These are phyloP conservation scores for Gallinago media DNA, from an alignment of 2,113 vertebrate genomes.

Conservation along the genomic window DNA sequence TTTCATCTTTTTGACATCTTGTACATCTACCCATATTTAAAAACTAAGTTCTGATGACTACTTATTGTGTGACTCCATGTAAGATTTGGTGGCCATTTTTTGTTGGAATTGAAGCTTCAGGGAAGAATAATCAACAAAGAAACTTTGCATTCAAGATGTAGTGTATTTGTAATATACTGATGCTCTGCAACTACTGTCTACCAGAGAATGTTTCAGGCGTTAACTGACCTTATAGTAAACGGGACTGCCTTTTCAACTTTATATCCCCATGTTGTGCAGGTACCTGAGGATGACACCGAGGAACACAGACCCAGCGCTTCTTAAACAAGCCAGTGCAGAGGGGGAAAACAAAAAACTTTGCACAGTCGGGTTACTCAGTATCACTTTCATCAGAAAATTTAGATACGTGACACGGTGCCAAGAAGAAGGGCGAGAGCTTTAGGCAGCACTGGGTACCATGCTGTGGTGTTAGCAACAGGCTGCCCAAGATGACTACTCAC, in stretches of 20 bases:
- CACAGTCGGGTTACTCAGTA: not conserved
- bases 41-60: not conserved
- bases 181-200: too few relatives aligned
- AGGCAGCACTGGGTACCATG: accelerated
- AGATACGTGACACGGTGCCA: accelerated
- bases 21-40: not conserved
- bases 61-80: not conserved
- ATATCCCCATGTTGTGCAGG: not conserved
- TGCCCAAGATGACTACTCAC: not conserved
- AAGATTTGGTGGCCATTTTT: not conserved
- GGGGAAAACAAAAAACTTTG: not conserved
- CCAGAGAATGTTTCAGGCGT: not conserved
- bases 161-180: accelerated
- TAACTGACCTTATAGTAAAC: not conserved
- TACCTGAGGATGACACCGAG: too few relatives aligned
- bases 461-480: not conserved
- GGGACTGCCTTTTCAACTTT: not conserved
- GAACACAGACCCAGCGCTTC: not conserved
- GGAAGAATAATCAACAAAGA: not conserved
- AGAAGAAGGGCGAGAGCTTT: not conserved
- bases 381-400: not conserved
- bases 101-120: not conserved
- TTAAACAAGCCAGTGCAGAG: not conserved
- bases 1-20: not conserved
- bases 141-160: not conserved